Evolutionary conservation across 1,140 invertebrate genomes (phyloP), one percentile per base, ranked within the genome.

Genomic region (Zaprionus vittiger): DNA sequence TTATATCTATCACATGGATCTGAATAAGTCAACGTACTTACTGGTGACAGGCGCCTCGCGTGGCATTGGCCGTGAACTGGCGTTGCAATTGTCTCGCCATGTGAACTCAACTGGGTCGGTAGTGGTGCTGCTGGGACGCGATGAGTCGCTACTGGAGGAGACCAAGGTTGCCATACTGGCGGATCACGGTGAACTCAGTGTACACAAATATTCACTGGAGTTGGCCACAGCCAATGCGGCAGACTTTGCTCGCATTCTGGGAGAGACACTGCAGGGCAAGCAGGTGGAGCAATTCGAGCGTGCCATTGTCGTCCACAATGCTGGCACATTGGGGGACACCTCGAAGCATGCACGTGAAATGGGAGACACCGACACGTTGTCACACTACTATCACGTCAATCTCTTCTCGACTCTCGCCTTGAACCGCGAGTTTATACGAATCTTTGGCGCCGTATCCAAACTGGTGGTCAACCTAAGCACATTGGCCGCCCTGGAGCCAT

Each of bases 401-500:
- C 93, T 99, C 1, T 96, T 97, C 87, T 95, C 96, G 20, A 95
- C 96, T 12, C 94, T 96, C 54, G 92, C 96, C 9, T 92, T 99
- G 9, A 99, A 98, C 81, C 94, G 95, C 34, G 94, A 95, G 34
- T 97, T 98, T 84, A 94, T 97, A 83, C 93, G 94, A 77, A 92
- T 84, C 17, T 93, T 92, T 63, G 93, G 92, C 71, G 82, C 93
- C 20, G 77, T 93, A 64, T 73, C 91, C 62, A 93, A 95, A 84
- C 87, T 95, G 47, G 94, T 99, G 24, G 95, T 99, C 0, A 99
- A 99, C 89, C 96, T 99, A 4, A 97, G 97, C 31, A 99, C 98
- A 2, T 93, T 98, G 28, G 95, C 95, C 80, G 98, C 95, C 11
- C 93, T 98, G 14, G 93, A 96, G 83, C 96, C 98, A 0, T 95